Evolutionary conservation across 2,113 vertebrate species (phyloP).

Genomic region (Seriola aureovittata): DNA sequence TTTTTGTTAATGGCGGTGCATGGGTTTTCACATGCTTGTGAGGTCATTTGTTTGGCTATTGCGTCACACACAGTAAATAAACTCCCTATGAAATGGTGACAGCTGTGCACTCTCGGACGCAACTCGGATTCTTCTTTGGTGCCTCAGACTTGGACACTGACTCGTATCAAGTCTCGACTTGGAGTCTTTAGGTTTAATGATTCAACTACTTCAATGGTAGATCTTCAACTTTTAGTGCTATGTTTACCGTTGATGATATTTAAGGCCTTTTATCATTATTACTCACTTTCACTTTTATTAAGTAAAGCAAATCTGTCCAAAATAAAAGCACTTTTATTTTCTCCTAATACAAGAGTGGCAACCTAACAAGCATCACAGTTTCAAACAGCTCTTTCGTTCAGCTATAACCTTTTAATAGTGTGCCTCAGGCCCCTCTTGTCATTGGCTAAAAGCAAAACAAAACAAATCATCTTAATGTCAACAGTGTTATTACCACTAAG

Average conservation of each 20-base stretch:
- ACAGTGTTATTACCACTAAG: constrained; percentile 51
- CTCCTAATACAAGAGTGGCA: constrained; percentile 8
- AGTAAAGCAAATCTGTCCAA: constrained; percentile 5
- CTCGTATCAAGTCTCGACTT: no score
- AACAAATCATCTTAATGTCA: constrained; percentile 71
- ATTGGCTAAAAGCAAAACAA: constrained; percentile 64
- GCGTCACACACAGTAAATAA: no score
- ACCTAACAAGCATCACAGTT: constrained; percentile 22
- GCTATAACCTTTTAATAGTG: constrained; percentile 52
- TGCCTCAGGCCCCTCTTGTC: constrained; percentile 35
- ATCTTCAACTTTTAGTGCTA: background rate
- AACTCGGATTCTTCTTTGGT: no score
- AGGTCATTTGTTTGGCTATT: no score
- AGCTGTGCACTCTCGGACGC: no score
- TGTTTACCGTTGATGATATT: background rate
- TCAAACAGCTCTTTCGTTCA: constrained; percentile 24
- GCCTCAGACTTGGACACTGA: no score
- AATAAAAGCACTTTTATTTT: constrained; percentile 29
- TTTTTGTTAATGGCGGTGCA: no score
- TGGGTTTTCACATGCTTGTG: no score
- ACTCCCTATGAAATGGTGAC: no score
- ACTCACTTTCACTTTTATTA: background rate
- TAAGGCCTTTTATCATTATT: background rate
- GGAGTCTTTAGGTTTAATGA: no score
- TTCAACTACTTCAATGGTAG: no score